Conservation (phyloP, 2,888 invertebrate genomes). For the Trachelus iudaicus region DNA sequence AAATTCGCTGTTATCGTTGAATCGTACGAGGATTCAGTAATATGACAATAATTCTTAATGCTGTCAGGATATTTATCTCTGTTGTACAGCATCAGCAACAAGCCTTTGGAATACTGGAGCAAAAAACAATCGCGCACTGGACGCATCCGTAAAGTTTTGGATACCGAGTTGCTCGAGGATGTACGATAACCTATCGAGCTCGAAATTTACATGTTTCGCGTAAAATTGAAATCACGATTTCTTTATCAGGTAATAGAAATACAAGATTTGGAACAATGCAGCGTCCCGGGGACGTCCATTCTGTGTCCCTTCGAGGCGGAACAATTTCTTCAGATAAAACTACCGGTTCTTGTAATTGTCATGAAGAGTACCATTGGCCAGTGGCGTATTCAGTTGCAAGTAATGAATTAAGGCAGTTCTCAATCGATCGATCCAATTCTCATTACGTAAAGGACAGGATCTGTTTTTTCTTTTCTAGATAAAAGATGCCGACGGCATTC, state of each 20-base stretch:
- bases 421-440: slow-evolving; percentile 7
- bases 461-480: slow-evolving; percentile 30
- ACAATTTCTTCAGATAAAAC: slow-evolving; percentile 90
- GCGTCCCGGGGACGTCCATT: slow-evolving; percentile 92
- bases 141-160: slow-evolving; percentile 35
- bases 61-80: slow-evolving; percentile 82
- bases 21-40: background rate
- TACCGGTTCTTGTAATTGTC: slow-evolving; percentile 94
- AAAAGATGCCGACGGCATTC: slow-evolving; percentile 40
- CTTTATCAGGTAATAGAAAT: slow-evolving; percentile 82
- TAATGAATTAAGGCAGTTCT: slow-evolving; percentile 60
- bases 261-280: slow-evolving; percentile 90
- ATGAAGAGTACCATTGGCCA: slow-evolving; percentile 95
- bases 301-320: slow-evolving; percentile 92
- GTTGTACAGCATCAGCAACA: slow-evolving; percentile 85
- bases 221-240: slow-evolving; percentile 80
- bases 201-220: slow-evolving; percentile 93
- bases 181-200: slow-evolving; percentile 63
- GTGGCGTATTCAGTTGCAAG: slow-evolving; percentile 96
- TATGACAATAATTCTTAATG: slow-evolving; percentile 27
- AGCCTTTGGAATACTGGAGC: slow-evolving; percentile 88
- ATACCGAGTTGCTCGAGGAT: slow-evolving; percentile 47
- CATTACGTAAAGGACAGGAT: background rate
- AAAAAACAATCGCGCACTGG: slow-evolving; percentile 68
- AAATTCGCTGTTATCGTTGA: background rate